These are phyloP conservation scores for Manacus vitellinus DNA, from an alignment of 2,113 vertebrate genomes.

Conservation along the genomic window DNA sequence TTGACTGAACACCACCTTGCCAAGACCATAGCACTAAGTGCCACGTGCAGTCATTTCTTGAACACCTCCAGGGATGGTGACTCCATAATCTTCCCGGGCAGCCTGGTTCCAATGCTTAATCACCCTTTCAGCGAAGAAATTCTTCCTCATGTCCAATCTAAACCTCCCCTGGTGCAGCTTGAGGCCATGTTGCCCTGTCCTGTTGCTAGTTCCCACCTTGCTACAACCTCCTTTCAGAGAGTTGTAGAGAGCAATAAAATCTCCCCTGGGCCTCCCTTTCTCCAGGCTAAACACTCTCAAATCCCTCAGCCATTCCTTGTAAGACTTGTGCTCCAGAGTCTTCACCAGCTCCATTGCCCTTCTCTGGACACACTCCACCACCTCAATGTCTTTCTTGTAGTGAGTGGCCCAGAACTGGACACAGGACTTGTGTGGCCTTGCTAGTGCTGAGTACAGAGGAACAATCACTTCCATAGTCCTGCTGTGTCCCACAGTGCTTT, in stretches of 20 bases:
- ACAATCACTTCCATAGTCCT: neutral
- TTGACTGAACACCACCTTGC: neutral
- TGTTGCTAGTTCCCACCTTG: neutral
- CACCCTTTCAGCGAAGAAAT: neutral
- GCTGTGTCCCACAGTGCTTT: neutral
- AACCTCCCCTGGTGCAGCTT: neutral
- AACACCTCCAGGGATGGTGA: fast-evolving
- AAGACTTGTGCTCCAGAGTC: neutral
- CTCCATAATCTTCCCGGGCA: neutral
- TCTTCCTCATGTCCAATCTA: neutral
- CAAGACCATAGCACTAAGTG: neutral
- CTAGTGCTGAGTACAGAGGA: fast-evolving
- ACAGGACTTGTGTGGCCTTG: fast-evolving
- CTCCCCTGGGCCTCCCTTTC: neutral
- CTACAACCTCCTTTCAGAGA: neutral
- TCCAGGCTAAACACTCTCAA: neutral
- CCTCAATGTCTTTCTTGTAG: neutral
- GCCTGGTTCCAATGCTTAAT: neutral
- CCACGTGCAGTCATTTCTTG: neutral
- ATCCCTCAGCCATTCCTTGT: neutral
- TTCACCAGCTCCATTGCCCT: neutral
- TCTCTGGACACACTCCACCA: neutral
- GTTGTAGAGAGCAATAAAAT: neutral
- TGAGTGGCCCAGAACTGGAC: neutral
- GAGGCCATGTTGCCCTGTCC: neutral